Percentiles rank a stretch among this genome's conserved stretches.
Conservation (phyloP, 2,888 invertebrate genomes). For the Serrognathus titanus region DNA sequence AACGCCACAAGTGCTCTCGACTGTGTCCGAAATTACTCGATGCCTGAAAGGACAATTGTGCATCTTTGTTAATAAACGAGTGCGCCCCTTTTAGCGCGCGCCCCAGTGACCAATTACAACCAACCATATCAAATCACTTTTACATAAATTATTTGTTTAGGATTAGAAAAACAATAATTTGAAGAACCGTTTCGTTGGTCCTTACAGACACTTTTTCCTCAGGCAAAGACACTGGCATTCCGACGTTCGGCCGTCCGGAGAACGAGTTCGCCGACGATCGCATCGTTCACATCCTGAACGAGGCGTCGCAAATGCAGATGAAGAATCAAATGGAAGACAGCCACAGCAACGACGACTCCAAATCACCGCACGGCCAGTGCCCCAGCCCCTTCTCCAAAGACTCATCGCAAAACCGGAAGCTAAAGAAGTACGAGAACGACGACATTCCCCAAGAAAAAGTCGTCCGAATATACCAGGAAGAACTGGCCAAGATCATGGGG, state of each 20-base stretch:
- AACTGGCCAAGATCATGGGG: slow-evolving; percentile 89
- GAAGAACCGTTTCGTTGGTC: slow-evolving; percentile 24
- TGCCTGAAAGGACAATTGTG: no score
- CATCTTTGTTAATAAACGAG: no score
- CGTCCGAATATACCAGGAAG: slow-evolving; percentile 91
- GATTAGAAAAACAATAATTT: slow-evolving; percentile 1
- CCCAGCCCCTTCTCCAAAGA: slow-evolving; percentile 78
- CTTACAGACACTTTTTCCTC: slow-evolving; percentile 53
- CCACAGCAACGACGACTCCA: slow-evolving; percentile 77
- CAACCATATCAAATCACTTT: no score
- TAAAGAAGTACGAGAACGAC: slow-evolving; percentile 87
- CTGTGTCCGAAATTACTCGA: no score
- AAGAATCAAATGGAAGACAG: slow-evolving; percentile 65
- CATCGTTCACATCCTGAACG: slow-evolving; percentile 88
- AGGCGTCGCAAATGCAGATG: slow-evolving; percentile 84
- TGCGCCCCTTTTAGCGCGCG: no score
- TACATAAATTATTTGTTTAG: no score
- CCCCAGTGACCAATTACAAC: no score
- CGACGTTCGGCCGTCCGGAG: slow-evolving; percentile 73
- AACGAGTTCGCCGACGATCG: slow-evolving; percentile 84
- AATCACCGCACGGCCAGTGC: slow-evolving; percentile 71
- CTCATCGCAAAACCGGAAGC: slow-evolving; percentile 67
- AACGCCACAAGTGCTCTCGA: no score
- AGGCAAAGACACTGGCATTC: slow-evolving; percentile 81
- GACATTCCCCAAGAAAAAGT: slow-evolving; percentile 97